A percentile compares a stretch with the other conserved stretches of the same genome.
phyloP scores from a whole-genome alignment of 2,797 vertebrate genomes.

The Sebastes cheni region DNA sequence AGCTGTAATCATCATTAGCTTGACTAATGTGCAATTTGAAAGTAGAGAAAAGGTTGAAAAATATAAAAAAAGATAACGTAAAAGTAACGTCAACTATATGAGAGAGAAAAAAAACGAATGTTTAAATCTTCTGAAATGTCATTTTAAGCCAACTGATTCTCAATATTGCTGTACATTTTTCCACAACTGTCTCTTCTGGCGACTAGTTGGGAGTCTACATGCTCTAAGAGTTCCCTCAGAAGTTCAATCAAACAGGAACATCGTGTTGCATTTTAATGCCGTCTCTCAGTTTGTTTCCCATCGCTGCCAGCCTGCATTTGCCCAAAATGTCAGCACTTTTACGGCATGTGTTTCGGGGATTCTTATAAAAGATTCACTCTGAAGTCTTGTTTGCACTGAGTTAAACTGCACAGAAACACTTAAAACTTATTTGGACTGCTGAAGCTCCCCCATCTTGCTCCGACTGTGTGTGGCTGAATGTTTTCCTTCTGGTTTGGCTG shows the following conservation, averaged over 20 bases:
- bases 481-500: slow-evolving; percentile 55
- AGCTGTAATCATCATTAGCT: background rate
- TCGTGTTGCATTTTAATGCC: slow-evolving; percentile 41
- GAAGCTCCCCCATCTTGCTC: slow-evolving; percentile 21
- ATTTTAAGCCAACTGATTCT: background rate
- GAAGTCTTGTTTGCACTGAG: slow-evolving; percentile 50
- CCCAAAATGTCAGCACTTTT: slow-evolving; percentile 50
- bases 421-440: slow-evolving; percentile 42
- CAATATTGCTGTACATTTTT: background rate
- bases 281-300: slow-evolving; percentile 27
- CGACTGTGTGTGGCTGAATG: slow-evolving; percentile 34
- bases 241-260: slow-evolving; percentile 42
- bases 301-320: slow-evolving; percentile 27
- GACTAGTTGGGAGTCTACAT: background rate
- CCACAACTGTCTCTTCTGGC: background rate
- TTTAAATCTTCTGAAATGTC: background rate
- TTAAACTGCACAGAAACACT: slow-evolving; percentile 44
- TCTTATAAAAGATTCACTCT: slow-evolving; percentile 61
- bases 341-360: slow-evolving; percentile 34
- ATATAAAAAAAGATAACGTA: background rate
- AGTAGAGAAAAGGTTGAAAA: background rate
- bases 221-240: slow-evolving; percentile 9
- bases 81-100: background rate
- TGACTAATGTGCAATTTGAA: background rate
- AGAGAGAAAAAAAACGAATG: background rate